phyloP scores from a whole-genome alignment of 1,140 invertebrate genomes.

The Cyphomyrmex costatus region DNA sequence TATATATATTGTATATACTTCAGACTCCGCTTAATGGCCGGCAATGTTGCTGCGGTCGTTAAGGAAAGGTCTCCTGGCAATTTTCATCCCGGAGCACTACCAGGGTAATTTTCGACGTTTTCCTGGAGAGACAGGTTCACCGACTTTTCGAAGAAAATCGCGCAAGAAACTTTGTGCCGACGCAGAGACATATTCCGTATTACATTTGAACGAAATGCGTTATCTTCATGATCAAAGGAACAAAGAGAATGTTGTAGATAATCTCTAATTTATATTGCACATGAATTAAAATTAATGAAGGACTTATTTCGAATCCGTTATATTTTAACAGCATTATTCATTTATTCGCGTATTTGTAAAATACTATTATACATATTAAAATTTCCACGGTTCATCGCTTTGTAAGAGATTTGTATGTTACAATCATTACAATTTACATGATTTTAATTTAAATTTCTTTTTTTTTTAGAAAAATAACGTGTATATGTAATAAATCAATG shows the following conservation, averaged over 20 bases:
- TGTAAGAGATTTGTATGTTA: neutral
- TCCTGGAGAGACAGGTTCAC: constrained; percentile 26
- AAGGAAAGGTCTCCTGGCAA: constrained; percentile 61
- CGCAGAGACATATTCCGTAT: neutral
- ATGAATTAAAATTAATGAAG: neutral
- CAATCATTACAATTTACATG: neutral
- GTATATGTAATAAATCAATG: neutral
- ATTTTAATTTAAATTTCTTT: neutral
- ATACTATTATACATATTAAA: neutral
- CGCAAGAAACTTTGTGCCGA: neutral
- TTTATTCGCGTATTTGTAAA: neutral
- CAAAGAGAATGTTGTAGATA: neutral
- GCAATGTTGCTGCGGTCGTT: constrained; percentile 66
- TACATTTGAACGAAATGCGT: neutral
- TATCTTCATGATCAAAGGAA: neutral
- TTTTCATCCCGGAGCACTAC: constrained; percentile 57
- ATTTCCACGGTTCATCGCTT: neutral
- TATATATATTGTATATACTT: constrained; percentile 63
- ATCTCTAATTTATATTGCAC: neutral
- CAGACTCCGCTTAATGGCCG: constrained; percentile 71
- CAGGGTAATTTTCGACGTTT: constrained; percentile 62
- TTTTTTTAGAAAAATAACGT: neutral
- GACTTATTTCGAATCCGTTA: neutral
- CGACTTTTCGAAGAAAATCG: constrained; percentile 37
- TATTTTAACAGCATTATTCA: neutral